Evolutionary conservation across 2,888 invertebrate genomes (phyloP).

Genomic region (Acleris sparsana): DNA sequence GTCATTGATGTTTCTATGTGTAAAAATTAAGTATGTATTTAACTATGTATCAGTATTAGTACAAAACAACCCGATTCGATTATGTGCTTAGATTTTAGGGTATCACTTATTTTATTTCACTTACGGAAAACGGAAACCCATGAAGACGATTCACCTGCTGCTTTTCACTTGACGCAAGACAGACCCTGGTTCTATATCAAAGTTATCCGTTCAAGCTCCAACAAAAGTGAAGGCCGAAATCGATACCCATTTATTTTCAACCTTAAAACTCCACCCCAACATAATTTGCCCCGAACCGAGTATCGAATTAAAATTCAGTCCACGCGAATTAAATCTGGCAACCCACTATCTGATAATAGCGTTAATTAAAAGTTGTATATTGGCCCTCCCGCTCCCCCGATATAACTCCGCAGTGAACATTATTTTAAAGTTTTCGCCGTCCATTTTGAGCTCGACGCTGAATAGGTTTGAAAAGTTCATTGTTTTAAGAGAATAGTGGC

Average conservation of each 20-base stretch:
- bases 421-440: slow-evolving; percentile 9
- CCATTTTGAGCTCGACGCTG: neutral
- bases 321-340: slow-evolving; percentile 49
- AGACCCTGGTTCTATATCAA: neutral
- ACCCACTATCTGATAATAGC: slow-evolving; percentile 48
- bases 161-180: neutral
- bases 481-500: neutral
- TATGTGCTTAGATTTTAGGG: too few species aligned
- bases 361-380: slow-evolving; percentile 43
- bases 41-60: too few species aligned
- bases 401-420: slow-evolving; percentile 1
- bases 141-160: too few species aligned
- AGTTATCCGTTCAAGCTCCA: neutral
- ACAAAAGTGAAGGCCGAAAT: neutral
- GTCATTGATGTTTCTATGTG: too few species aligned
- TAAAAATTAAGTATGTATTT: too few species aligned
- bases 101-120: too few species aligned
- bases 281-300: slow-evolving; percentile 11
- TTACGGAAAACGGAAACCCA: too few species aligned
- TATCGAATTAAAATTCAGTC: slow-evolving; percentile 39
- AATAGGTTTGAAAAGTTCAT: neutral
- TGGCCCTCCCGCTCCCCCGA: slow-evolving; percentile 21
- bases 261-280: slow-evolving; percentile 4
- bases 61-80: too few species aligned
- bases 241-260: slow-evolving; percentile 6